A percentile compares a stretch with the other conserved stretches of the same genome.
Evolutionary conservation across 1,140 invertebrate genomes (phyloP).

Genomic region (Cyclargus thomasi): DNA sequence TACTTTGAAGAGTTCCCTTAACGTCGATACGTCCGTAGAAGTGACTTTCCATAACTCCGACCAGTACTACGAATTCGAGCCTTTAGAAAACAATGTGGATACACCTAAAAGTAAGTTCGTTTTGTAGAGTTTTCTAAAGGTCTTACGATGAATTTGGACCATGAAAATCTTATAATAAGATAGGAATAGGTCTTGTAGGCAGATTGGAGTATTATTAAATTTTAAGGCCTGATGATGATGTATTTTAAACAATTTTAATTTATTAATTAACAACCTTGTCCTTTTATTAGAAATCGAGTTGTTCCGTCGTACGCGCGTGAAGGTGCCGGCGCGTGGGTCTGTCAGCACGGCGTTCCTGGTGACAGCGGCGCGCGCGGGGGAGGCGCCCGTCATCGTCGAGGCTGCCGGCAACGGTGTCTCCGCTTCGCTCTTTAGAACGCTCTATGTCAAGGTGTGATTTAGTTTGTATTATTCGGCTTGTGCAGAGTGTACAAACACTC

Average conservation of each 20-base stretch:
- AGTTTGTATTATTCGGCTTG: neutral
- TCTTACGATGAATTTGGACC: no score
- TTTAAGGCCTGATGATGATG: no score
- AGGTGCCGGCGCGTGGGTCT: conserved; percentile 47
- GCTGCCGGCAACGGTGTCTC: conserved; percentile 57
- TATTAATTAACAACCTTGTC: no score
- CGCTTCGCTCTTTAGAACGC: conserved; percentile 56
- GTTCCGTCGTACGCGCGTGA: conserved; percentile 53
- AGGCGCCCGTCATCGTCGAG: conserved; percentile 56
- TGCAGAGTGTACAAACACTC: no score
- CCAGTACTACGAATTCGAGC: conserved; percentile 87
- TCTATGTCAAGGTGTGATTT: conserved; percentile 48
- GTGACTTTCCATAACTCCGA: conserved; percentile 89
- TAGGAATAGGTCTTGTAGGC: no score
- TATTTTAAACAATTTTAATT: no score
- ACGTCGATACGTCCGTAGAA: conserved; percentile 85
- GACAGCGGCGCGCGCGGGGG: conserved; percentile 45
- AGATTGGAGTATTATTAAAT: no score
- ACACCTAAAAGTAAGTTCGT: conserved; percentile 62
- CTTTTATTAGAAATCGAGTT: conserved; percentile 71
- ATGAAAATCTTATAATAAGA: no score
- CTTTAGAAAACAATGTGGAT: conserved; percentile 74
- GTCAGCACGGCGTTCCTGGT: conserved; percentile 68
- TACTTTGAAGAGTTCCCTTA: conserved; percentile 94
- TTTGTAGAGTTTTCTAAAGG: no score